These are phyloP conservation scores for Pseudocheirus occidentalis DNA, from an alignment of 2,797 vertebrate species.

Conservation along the genomic window DNA sequence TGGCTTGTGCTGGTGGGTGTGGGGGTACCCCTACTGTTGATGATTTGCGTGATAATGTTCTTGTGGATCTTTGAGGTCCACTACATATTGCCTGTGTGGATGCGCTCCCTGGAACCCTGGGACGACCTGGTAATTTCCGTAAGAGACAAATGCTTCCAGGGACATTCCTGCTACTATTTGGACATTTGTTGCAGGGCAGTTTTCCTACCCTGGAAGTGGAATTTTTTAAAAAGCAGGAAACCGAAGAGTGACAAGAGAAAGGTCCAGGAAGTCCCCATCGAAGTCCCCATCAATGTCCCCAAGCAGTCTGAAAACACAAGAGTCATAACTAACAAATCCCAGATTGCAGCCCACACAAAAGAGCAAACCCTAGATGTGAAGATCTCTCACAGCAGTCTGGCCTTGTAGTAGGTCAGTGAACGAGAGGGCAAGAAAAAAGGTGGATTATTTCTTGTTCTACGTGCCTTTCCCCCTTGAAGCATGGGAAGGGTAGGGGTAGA, in stretches of 20 bases:
- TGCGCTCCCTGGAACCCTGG: conserved; percentile 93
- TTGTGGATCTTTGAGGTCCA: conserved; percentile 88
- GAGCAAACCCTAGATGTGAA: conserved; percentile 50
- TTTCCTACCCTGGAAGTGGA: not conserved
- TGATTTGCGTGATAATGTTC: conserved; percentile 85
- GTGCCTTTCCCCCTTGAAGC: conserved; percentile 52
- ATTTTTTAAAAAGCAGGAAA: conserved; percentile 83
- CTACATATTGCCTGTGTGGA: conserved; percentile 88
- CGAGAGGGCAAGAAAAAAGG: not conserved
- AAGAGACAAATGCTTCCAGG: conserved; percentile 80
- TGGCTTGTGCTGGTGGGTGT: conserved; percentile 93
- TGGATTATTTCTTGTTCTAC: conserved; percentile 53
- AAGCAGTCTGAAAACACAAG: conserved; percentile 80
- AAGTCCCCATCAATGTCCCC: conserved; percentile 74
- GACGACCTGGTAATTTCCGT: conserved; percentile 83
- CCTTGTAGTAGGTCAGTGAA: conserved; percentile 77
- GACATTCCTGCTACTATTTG: not conserved
- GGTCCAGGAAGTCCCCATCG: conserved; percentile 71
- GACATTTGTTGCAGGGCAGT: not conserved
- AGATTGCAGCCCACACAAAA: conserved; percentile 60
- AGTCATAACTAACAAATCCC: conserved; percentile 75
- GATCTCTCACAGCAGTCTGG: conserved; percentile 69
- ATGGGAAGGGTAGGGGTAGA: not conserved
- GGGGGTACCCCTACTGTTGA: conserved; percentile 84
- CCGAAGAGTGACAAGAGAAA: conserved; percentile 54